Evolutionary conservation across 2,888 invertebrate genomes (phyloP).

Genomic region (Noctua pronuba): DNA sequence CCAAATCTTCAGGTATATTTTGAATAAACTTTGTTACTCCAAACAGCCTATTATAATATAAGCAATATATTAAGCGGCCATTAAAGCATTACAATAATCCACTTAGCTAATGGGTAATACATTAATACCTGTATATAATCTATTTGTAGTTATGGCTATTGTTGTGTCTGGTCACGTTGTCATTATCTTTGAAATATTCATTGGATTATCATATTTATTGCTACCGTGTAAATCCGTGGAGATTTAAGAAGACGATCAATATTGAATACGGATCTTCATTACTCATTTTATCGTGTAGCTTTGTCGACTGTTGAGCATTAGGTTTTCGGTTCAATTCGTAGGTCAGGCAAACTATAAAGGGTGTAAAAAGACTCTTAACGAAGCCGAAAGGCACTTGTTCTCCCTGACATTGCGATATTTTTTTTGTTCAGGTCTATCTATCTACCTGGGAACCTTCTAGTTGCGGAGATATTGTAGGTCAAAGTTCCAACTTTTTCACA

Average conservation of each 20-base stretch:
- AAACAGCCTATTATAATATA: background rate
- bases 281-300: background rate
- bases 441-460: too few relatives aligned
- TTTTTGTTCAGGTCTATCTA: too few relatives aligned
- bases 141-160: slow-evolving; percentile 24
- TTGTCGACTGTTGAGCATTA: background rate
- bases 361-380: too few relatives aligned
- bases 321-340: background rate
- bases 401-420: too few relatives aligned
- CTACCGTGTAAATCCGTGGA: background rate
- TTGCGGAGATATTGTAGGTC: too few relatives aligned
- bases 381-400: too few relatives aligned
- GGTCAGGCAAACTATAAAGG: background rate
- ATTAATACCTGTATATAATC: slow-evolving; percentile 32
- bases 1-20: background rate
- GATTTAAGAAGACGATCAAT: background rate
- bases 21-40: slow-evolving; percentile 1
- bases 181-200: slow-evolving; percentile 21
- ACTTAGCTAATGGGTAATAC: slow-evolving; percentile 37
- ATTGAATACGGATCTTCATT: background rate
- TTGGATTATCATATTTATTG: slow-evolving; percentile 26
- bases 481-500: too few relatives aligned
- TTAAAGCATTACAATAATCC: slow-evolving; percentile 37
- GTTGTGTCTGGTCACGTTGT: slow-evolving; percentile 25
- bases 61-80: slow-evolving; percentile 12